Conservation (phyloP, 2,797 vertebrate species). For the Lacerta bilineata region DNA sequence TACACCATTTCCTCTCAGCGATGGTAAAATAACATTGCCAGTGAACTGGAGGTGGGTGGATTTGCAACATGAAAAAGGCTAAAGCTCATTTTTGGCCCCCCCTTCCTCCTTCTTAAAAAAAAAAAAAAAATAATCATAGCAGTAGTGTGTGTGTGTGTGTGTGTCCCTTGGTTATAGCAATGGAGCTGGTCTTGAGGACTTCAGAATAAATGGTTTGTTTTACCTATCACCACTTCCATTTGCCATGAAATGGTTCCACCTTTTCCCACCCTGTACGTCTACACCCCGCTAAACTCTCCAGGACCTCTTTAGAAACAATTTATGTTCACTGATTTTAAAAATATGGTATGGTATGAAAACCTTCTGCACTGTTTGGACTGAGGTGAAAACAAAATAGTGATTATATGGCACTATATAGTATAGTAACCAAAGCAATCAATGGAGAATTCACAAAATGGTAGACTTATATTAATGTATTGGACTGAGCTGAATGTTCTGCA, state of each 20-base stretch:
- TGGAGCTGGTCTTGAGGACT: background rate
- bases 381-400: too few relatives aligned
- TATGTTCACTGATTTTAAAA: slow-evolving; percentile 14
- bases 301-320: background rate
- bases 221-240: slow-evolving; percentile 41
- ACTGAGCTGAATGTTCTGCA: slow-evolving; percentile 12
- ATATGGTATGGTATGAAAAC: background rate
- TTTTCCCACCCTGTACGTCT: background rate
- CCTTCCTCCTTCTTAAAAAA: background rate
- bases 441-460: background rate
- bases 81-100: background rate
- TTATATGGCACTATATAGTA: too few relatives aligned
- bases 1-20: slow-evolving; percentile 14
- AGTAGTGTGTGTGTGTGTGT: background rate
- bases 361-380: background rate
- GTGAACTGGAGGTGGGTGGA: background rate
- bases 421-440: background rate
- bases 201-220: slow-evolving; percentile 44
- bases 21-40: background rate
- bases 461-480: background rate
- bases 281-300: background rate
- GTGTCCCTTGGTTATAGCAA: background rate
- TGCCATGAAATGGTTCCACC: slow-evolving; percentile 15
- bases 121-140: background rate
- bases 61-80: slow-evolving; percentile 11